Percentiles rank a stretch among this genome's conserved stretches.
These are phyloP conservation scores for Horisme vitalbata DNA, from an alignment of 2,888 invertebrate genomes.

Conservation along the genomic window DNA sequence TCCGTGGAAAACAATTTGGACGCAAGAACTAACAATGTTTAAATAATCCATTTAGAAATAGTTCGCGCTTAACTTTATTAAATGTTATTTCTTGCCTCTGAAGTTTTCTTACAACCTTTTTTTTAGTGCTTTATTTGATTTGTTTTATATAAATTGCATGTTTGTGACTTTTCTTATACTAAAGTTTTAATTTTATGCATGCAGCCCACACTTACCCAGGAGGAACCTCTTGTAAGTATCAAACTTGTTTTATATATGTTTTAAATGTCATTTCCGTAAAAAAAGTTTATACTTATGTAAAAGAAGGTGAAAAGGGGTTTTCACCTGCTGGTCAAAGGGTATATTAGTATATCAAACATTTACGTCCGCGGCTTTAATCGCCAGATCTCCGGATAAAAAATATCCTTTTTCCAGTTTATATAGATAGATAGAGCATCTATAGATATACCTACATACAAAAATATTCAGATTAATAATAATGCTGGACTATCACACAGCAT, in stretches of 20 bases:
- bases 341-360: no score
- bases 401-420: no score
- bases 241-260: conserved; percentile 23
- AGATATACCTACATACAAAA: no score
- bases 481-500: no score
- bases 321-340: no score
- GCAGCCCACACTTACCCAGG: conserved; percentile 81
- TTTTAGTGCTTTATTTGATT: background rate
- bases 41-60: background rate
- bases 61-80: background rate
- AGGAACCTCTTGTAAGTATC: conserved; percentile 78
- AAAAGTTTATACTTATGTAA: no score
- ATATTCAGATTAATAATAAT: no score
- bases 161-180: conserved; percentile 41
- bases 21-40: background rate
- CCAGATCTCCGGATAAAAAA: no score
- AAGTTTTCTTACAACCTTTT: no score
- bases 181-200: conserved; percentile 70
- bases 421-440: no score
- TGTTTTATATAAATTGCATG: conserved; percentile 21
- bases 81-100: background rate
- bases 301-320: no score
- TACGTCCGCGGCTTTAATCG: no score
- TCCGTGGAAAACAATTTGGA: background rate
- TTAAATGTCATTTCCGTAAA: background rate